These are phyloP conservation scores for Steromphala cineraria DNA, from an alignment of 2,888 invertebrate genomes.

Conservation along the genomic window DNA sequence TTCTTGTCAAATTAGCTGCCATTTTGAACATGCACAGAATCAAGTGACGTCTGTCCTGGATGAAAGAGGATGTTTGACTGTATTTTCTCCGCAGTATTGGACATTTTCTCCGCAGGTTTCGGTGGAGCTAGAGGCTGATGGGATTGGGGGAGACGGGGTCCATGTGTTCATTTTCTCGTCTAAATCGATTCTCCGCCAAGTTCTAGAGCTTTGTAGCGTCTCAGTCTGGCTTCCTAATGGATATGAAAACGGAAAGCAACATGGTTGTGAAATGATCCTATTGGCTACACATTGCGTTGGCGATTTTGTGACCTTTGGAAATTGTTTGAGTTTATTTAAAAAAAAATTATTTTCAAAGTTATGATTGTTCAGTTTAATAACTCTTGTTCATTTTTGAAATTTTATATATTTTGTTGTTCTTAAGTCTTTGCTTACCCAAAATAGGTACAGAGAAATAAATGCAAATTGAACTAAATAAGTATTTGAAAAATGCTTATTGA, in stretches of 20 bases:
- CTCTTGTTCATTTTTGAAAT: not conserved
- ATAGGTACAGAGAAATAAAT: not conserved
- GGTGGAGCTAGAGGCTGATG: not conserved
- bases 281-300: not conserved
- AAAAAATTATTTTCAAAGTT: not conserved
- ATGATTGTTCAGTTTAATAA: not conserved
- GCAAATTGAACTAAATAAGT: no score
- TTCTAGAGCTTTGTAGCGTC: not conserved
- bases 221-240: no score
- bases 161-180: conserved; percentile 1
- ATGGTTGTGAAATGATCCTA: not conserved
- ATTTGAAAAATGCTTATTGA: no score
- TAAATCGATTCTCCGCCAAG: not conserved
- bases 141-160: not conserved
- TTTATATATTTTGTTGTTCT: not conserved
- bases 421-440: not conserved
- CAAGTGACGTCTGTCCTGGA: no score
- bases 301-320: not conserved
- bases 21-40: no score
- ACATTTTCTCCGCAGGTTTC: not conserved
- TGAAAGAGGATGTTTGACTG: not conserved
- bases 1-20: no score
- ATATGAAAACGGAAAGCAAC: not conserved
- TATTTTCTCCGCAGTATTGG: no score
- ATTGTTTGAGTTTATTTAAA: not conserved